These are phyloP conservation scores for Syncerus caffer DNA, from an alignment of 2,797 vertebrate species.

Conservation along the genomic window DNA sequence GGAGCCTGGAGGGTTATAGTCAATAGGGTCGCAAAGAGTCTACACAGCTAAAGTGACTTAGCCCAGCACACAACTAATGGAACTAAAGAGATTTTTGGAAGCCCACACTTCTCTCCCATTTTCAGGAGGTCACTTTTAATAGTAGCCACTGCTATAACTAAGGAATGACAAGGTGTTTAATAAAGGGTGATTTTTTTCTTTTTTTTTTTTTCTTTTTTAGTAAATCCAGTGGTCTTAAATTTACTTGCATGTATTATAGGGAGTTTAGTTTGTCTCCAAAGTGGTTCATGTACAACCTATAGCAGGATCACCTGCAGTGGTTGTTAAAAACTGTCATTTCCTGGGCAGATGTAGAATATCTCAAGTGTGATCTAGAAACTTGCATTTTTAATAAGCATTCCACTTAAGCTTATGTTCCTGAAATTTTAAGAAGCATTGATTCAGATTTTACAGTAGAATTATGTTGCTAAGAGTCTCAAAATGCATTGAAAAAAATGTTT, in stretches of 20 bases:
- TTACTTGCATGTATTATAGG: not conserved
- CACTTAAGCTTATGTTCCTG: conserved; percentile 29
- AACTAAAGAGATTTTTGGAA: not conserved
- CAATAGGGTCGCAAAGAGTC: not conserved
- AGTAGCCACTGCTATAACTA: not conserved
- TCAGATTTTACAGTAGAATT: conserved; percentile 51
- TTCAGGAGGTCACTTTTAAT: not conserved
- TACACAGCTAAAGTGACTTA: not conserved
- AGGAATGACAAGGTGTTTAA: not conserved
- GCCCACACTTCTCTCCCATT: not conserved
- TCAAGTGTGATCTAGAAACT: conserved; percentile 10
- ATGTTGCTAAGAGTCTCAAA: conserved; percentile 16
- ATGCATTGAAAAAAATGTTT: conserved; percentile 31
- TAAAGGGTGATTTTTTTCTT: not conserved
- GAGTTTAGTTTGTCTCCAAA: not conserved
- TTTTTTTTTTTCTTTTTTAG: not conserved
- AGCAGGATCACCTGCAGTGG: not conserved
- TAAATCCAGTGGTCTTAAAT: not conserved
- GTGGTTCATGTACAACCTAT: not conserved
- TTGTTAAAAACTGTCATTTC: conserved; percentile 37
- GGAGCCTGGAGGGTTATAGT: not conserved
- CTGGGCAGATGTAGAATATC: not conserved
- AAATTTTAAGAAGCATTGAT: conserved; percentile 29
- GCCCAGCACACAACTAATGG: not conserved
- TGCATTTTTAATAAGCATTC: conserved; percentile 52